Base-by-base conservation (phyloP, 2,797 vertebrate species). In the Bovichtus variegatus region DNA sequence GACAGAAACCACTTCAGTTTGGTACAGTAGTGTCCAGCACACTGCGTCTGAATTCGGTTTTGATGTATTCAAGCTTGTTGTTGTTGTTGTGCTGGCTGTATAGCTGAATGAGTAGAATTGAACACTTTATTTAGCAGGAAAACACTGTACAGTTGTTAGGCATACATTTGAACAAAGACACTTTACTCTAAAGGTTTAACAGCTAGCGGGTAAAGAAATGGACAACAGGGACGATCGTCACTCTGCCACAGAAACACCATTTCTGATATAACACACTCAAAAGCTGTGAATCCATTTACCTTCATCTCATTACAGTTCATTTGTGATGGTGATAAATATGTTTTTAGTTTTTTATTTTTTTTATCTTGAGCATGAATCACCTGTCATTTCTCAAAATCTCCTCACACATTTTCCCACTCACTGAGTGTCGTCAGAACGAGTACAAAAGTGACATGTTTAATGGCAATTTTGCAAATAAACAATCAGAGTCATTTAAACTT, bases 131-230 rank as follows among this genome's bases (percentile, higher is more conserved):
- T 88, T 91, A 60, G 87, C 85, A 83, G 87, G 83, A 87, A 80
- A 94, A 92, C 91, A 93, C 93, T 93, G 87, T 93, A 94, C 92
- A 95, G 74, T 90, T 84, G 77, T 89, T 88, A 89, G 85, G 79
- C 86, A 77, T 87, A 92, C 87, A 86, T 87, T 81, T 57, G 73
- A 89, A 87, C 80, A 85, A 80, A 87, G 82, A 91, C 90, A 82
- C 76, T 7, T 71, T 70, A 76, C 80, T 85, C 76, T 72, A 79
- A 78, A 85, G 69, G 82, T 83, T 62, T 29, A 91, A 90, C 87
- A 78, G 81, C 83, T 71, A 82, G 65, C 41, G 25, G 77, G 74
- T 68, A 78, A 87, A 85, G 76, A 85, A 91, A 89, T 69, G 51
- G 79, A 80, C 75, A 69, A 83, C 69, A 58, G 80, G 65, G 78